Percentiles rank a stretch among this genome's conserved stretches.
Evolutionary conservation across 2,797 vertebrate genomes (phyloP).

Genomic region (Leucoraja ocellata): DNA sequence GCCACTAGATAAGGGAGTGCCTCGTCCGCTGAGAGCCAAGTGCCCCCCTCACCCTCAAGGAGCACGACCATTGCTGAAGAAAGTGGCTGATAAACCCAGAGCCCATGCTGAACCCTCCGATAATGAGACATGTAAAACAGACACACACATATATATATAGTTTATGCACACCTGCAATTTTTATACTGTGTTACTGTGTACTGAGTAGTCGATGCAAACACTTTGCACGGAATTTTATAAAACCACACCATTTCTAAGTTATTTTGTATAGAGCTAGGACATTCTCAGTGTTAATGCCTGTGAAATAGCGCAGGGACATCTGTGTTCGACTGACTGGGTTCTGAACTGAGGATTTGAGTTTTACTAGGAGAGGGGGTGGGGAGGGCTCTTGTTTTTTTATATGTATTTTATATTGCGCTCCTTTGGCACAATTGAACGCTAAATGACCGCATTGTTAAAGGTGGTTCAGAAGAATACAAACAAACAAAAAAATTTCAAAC

Average conservation of each 20-base stretch:
- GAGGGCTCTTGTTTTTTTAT: conserved; percentile 6
- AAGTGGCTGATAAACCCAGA: not conserved
- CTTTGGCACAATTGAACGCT: not conserved
- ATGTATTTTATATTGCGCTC: conserved; percentile 30
- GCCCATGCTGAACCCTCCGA: not conserved
- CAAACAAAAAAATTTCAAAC: not conserved
- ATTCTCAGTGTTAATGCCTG: not conserved
- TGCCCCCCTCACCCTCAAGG: not conserved
- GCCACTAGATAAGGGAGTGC: conserved; percentile 65
- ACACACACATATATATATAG: conserved; percentile 48
- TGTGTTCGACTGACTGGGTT: not conserved
- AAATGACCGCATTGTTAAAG: not conserved
- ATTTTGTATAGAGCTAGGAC: conserved; percentile 26
- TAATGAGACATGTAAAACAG: conserved; percentile 46
- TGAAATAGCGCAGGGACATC: not conserved
- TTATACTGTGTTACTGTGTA: conserved; percentile 28
- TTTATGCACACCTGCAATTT: conserved; percentile 19
- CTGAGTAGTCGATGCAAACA: not conserved
- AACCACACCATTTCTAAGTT: conserved; percentile 35
- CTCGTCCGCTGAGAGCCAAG: not conserved
- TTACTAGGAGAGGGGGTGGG: not conserved
- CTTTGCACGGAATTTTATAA: conserved; percentile 30
- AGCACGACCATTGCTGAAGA: conserved; percentile 17
- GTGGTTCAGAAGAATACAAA: not conserved
- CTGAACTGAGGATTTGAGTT: not conserved